These are phyloP conservation scores for Lasioglossum vierecki DNA, from an alignment of 2,888 invertebrate species.

Conservation along the genomic window DNA sequence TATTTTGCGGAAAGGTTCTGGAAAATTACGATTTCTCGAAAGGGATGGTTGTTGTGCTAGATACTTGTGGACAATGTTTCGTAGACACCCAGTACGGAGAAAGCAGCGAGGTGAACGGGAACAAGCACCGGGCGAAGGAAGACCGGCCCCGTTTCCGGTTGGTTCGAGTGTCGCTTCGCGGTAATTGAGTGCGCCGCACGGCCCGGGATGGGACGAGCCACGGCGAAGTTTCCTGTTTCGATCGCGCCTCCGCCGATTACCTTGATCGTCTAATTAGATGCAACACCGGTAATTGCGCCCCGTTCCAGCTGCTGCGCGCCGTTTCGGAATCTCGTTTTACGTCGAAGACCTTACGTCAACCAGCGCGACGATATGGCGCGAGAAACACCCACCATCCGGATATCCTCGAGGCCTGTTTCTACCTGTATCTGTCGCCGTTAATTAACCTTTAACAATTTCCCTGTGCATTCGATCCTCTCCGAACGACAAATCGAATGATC, in stretches of 20 bases:
- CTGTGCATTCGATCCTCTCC: background rate
- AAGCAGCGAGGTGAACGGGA: background rate
- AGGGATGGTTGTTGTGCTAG: background rate
- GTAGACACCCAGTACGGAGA: background rate
- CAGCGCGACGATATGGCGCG: constrained; percentile 9
- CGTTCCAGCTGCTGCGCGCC: constrained; percentile 37
- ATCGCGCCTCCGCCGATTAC: constrained; percentile 54
- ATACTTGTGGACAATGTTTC: background rate
- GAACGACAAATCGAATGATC: background rate
- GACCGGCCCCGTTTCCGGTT: background rate
- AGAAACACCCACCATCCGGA: background rate
- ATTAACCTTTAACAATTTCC: constrained; percentile 20
- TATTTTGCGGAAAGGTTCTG: background rate
- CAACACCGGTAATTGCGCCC: constrained; percentile 49
- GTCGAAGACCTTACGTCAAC: constrained; percentile 1
- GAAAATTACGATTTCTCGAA: background rate
- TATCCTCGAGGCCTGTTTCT: constrained; percentile 26
- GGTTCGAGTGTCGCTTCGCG: constrained; percentile 24
- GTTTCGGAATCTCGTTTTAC: constrained; percentile 43
- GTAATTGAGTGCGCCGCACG: constrained; percentile 35
- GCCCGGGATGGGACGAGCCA: constrained; percentile 5
- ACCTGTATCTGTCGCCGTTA: background rate
- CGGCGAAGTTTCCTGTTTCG: constrained; percentile 56
- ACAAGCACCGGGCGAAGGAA: background rate
- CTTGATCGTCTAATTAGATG: constrained; percentile 65